Base-by-base conservation (phyloP, 2,888 invertebrate species). In the Notodonta dromedarius region DNA sequence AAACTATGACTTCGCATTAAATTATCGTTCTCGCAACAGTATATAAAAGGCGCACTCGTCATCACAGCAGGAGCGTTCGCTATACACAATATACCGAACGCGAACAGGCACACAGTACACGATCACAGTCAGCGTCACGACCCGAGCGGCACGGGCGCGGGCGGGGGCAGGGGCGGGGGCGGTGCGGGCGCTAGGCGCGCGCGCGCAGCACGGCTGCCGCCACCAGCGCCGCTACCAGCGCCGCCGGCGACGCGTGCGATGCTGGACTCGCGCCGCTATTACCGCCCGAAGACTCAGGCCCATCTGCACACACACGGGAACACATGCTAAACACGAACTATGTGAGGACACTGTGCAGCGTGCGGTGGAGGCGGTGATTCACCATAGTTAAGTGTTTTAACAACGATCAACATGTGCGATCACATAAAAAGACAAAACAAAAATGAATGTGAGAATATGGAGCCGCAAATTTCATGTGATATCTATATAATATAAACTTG, bases 1-100 rank as follows among this genome's bases (percentile, higher is more conserved):
- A 93, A 93, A 93, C 93, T 93, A 93, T 93, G 93, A 93, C 93
- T 93, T 92, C 86, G 79, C 84, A 88, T 91, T 93, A 93, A 93
- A 92, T 92, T 86, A 93, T 88, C 82, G 87, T 91, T 89, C 91
- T 87, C 84, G 78, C 86, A 86, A 83, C 82, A 83, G 85, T 91
- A 91, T 86, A 90, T 56, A 90, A 89, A 90, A 84, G 83, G 73
- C 82, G 81, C 88, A 89, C 83, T 87, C 85, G 79, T 86, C 86
- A 90, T 88, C 89, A 90, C 91, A 89, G 84, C 77, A 82, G 75
- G 74, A 55, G 83, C 90, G 84, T 89, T 87, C 90, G 86, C 86
- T 89, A 87, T 89, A 89, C 85, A 91, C 89, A 87, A 87, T 86
- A 88, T 87, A 89, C 78, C 85, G 88, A 88, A 87, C 87, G 84